A percentile compares a stretch with the other conserved stretches of the same genome.
These are phyloP conservation scores for Calephelis nemesis DNA, from an alignment of 1,140 invertebrate genomes.

Conservation along the genomic window DNA sequence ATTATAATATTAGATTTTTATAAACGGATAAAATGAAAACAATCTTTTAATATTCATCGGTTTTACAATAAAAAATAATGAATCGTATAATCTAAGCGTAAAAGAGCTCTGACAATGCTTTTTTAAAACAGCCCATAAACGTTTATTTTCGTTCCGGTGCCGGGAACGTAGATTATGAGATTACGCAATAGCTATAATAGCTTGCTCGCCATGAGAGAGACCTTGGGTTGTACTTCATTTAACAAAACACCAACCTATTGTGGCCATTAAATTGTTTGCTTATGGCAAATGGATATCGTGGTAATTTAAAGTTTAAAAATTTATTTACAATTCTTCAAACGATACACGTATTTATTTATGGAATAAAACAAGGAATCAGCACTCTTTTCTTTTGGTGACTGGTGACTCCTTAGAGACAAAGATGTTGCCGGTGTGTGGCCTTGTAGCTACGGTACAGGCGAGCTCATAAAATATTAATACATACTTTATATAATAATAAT, in stretches of 20 bases:
- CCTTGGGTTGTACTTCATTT: conserved; percentile 25
- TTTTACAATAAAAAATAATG: conserved; percentile 11
- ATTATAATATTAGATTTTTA: no score
- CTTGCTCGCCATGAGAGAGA: conserved; percentile 23
- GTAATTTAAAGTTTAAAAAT: background rate
- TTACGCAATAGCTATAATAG: conserved; percentile 29
- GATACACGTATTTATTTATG: no score
- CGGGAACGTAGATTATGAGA: conserved; percentile 16
- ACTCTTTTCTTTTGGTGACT: no score
- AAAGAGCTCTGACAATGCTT: conserved; percentile 12
- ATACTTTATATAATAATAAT: no score
- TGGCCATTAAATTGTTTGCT: conserved; percentile 7
- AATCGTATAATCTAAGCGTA: background rate
- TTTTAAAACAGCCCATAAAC: conserved; percentile 15
- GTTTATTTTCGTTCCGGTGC: conserved; percentile 1
- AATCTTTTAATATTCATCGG: background rate
- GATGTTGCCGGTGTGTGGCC: no score
- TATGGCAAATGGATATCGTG: background rate
- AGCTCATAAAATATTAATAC: no score
- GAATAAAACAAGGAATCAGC: no score
- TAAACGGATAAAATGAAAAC: background rate
- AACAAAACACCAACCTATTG: conserved; percentile 15
- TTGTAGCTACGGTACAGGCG: no score
- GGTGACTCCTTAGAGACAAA: no score
- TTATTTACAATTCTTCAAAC: no score